Base-by-base conservation (phyloP, 2,797 vertebrate species). In the Tokudaia muenninki region DNA sequence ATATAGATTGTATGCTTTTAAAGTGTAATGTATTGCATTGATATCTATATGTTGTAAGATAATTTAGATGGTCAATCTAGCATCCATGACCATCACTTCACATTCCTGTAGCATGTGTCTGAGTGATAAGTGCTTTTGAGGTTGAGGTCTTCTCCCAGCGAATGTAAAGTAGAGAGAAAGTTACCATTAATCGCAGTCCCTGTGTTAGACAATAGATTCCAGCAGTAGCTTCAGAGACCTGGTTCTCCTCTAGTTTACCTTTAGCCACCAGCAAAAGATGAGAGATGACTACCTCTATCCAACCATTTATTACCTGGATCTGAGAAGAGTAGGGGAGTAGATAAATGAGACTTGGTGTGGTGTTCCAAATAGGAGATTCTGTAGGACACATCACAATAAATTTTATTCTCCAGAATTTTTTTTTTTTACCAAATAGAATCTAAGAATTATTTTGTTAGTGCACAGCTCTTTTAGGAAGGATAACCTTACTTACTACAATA, bases 201-300 rank as follows among this genome's bases (percentile, higher is more conserved):
- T 31, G 0, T 37, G 63, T 24, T 37, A 19, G 70, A 14, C 47
- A 37, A 0, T n/a, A 65, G 22, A 70, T 77, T 41, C 57, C 37
- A 81, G 29, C n/a, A 29, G 81, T 44, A 57, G 57, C 83, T 91
- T 74, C 6, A 86, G 10, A 5, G 12, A 1, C 77, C 70, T 87
- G 52, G 4, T 87, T 87, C 79, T 5, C n/a, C 31, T 37, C 93
- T 94, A 70, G 37, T 67, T 70, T 91, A 61, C 70, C 67, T 92
- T 70, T 91, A 47, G 10, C 67, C 59, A 57, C 16, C 72, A 72
- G 61, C 22, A 63, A 67, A 92, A 74, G 57, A 91, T 50, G 75
- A 96, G 80, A 81, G 90, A 50, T 87, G 37, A 75, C 59, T 12
- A 52, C 34, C 78, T 95, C 47, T 70, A 3, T 82, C 24, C 65